A percentile compares a stretch with the other conserved stretches of the same genome.
Conservation (phyloP, 2,888 invertebrate genomes). For the Calliphora vomitoria region DNA sequence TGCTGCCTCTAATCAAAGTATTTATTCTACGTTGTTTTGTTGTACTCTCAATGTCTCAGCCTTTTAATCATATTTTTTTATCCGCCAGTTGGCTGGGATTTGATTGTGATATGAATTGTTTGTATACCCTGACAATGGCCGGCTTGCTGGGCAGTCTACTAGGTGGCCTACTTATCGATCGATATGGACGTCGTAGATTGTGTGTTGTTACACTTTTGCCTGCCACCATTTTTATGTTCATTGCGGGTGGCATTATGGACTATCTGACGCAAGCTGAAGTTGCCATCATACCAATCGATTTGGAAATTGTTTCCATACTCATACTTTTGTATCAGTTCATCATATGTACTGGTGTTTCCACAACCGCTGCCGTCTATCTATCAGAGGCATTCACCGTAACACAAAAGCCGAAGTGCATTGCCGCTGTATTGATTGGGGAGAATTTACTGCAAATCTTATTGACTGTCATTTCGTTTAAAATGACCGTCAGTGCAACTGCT, state of each 20-base stretch:
- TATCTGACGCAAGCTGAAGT: conserved; percentile 76
- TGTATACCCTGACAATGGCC: conserved; percentile 79
- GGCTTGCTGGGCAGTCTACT: conserved; percentile 80
- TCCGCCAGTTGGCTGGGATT: conserved; percentile 79
- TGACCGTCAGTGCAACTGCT: conserved; percentile 75
- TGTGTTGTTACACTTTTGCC: conserved; percentile 79
- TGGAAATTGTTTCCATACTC: conserved; percentile 78
- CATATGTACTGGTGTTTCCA: conserved; percentile 80
- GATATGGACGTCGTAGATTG: conserved; percentile 79
- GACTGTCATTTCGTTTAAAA: conserved; percentile 76
- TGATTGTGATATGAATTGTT: conserved; percentile 79
- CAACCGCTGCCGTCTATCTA: conserved; percentile 80
- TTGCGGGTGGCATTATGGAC: conserved; percentile 80
- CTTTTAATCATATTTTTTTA: conserved; percentile 81
- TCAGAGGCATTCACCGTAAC: conserved; percentile 81
- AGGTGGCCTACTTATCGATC: conserved; percentile 80
- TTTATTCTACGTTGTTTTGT: conserved; percentile 79
- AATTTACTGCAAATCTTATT: conserved; percentile 79
- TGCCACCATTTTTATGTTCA: conserved; percentile 79
- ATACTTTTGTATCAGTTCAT: conserved; percentile 80
- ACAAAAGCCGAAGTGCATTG: conserved; percentile 79
- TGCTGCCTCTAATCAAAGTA: conserved; percentile 78
- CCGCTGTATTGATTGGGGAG: conserved; percentile 78
- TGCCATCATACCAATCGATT: conserved; percentile 76
- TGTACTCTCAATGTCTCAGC: conserved; percentile 79